Conservation (phyloP, 2,797 vertebrate species). For the Chelmon rostratus region DNA sequence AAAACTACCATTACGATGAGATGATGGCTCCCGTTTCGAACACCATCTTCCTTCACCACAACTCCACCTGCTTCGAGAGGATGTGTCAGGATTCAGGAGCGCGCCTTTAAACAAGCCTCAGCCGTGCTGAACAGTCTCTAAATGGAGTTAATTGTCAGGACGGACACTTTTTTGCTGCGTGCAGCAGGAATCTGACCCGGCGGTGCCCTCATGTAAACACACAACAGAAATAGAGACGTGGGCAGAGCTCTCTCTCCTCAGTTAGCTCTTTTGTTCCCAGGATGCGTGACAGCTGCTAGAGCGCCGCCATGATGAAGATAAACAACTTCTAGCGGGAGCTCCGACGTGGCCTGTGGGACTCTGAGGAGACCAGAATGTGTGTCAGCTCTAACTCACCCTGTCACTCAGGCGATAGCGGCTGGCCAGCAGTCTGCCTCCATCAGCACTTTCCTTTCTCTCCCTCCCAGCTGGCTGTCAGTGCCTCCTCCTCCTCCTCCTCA, state of each 20-base stretch:
- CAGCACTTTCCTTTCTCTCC: constrained; percentile 38
- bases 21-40: constrained; percentile 2
- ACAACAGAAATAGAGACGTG: background rate
- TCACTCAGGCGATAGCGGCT: constrained; percentile 46
- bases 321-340: constrained; percentile 25
- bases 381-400: constrained; percentile 34
- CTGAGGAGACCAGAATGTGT: constrained; percentile 38
- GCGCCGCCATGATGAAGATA: constrained; percentile 43
- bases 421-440: constrained; percentile 15
- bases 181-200: constrained; percentile 14
- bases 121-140: background rate
- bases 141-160: background rate
- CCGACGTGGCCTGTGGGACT: constrained; percentile 21
- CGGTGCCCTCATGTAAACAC: constrained; percentile 7
- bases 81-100: background rate
- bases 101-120: background rate
- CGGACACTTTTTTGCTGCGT: constrained; percentile 1
- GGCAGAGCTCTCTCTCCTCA: constrained; percentile 3
- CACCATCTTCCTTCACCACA: background rate
- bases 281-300: constrained; percentile 49
- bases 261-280: constrained; percentile 33
- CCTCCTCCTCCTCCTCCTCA: background rate
- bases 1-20: background rate
- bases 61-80: background rate
- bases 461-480: background rate